A percentile compares a stretch with the other conserved stretches of the same genome.
Conservation (phyloP, 2,113 vertebrate genomes). For the Pimephales promelas region DNA sequence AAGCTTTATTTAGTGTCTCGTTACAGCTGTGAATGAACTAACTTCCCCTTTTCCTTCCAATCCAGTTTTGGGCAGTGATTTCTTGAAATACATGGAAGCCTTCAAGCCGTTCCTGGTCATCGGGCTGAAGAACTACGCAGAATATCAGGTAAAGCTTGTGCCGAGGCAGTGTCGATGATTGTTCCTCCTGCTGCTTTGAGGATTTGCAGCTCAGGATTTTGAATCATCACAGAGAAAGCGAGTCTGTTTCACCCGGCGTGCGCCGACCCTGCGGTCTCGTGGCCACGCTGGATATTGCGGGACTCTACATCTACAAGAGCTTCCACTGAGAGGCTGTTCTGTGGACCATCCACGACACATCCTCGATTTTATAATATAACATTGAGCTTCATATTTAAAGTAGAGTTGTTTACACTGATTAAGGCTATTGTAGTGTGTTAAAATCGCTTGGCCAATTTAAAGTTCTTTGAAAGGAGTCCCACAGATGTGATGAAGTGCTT, state of each 20-base stretch:
- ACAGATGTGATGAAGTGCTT: neutral
- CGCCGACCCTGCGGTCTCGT: neutral
- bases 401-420: neutral
- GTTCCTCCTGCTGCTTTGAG: conserved; percentile 51
- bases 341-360: neutral
- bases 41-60: neutral
- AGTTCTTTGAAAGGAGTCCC: neutral
- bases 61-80: conserved; percentile 91
- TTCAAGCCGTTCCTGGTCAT: conserved; percentile 97
- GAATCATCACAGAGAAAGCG: conserved; percentile 35
- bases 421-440: neutral
- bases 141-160: conserved; percentile 87
- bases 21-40: neutral
- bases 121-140: conserved; percentile 95
- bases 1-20: neutral
- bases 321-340: neutral
- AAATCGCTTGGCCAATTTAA: neutral
- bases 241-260: conserved; percentile 40
- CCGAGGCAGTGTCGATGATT: neutral
- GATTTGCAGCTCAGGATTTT: conserved; percentile 42
- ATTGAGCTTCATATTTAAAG: neutral
- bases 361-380: neutral
- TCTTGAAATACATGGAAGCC: conserved; percentile 98
- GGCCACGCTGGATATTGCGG: conserved; percentile 22
- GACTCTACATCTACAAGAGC: conserved; percentile 24